Evolutionary conservation across 1,140 invertebrate genomes (phyloP).

Genomic region (Drosophila nebulosa): DNA sequence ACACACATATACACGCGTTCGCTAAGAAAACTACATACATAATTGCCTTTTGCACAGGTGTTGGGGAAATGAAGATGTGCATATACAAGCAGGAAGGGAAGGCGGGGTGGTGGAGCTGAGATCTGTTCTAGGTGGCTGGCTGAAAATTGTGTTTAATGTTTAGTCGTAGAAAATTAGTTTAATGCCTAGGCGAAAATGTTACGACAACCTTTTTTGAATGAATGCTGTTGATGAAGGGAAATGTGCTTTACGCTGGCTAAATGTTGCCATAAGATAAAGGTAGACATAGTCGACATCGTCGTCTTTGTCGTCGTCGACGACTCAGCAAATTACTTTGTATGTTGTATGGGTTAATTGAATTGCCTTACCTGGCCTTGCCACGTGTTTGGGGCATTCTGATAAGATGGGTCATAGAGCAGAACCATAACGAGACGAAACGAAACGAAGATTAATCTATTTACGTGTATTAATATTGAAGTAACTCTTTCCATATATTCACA

Average conservation of each 20-base stretch:
- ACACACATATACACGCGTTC: background rate
- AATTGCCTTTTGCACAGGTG: slow-evolving; percentile 19
- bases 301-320: slow-evolving; percentile 9
- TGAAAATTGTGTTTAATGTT: slow-evolving; percentile 53
- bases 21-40: slow-evolving; percentile 1
- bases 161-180: slow-evolving; percentile 54
- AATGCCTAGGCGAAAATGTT: slow-evolving; percentile 31
- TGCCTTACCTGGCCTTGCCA: slow-evolving; percentile 11
- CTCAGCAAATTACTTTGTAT: slow-evolving; percentile 39
- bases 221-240: slow-evolving; percentile 1
- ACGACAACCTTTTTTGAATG: background rate
- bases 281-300: background rate
- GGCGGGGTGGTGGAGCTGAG: background rate
- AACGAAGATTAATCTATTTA: background rate
- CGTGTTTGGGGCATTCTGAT: slow-evolving; percentile 37
- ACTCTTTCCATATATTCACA: background rate
- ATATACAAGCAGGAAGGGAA: background rate
- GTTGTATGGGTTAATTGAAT: slow-evolving; percentile 46
- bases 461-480: background rate
- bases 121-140: background rate
- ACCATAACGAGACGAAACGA: background rate
- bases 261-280: slow-evolving; percentile 6
- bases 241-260: background rate
- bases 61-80: background rate
- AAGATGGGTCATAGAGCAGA: slow-evolving; percentile 27